Conservation (phyloP, 2,797 vertebrate species). For the Cheirogaleus major region DNA sequence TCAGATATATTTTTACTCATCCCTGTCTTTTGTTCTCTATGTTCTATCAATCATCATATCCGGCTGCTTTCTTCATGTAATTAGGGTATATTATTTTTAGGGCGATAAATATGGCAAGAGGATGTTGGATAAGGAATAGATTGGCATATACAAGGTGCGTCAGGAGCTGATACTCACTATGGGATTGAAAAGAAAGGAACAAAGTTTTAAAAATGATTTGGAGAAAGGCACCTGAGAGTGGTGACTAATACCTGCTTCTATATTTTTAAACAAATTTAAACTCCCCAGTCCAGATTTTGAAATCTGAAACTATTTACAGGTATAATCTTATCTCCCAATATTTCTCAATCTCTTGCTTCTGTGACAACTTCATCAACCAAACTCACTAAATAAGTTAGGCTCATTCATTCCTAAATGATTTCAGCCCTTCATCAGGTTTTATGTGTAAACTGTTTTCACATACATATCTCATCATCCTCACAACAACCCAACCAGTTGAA, state of each 20-base stretch:
- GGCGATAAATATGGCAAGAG: background rate
- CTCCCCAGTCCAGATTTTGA: background rate
- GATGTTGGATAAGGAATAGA: background rate
- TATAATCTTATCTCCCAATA: background rate
- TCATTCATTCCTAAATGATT: background rate
- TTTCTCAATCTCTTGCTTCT: background rate
- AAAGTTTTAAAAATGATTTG: background rate
- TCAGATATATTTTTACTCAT: background rate
- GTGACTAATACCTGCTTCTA: background rate
- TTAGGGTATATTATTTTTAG: slow-evolving; percentile 23
- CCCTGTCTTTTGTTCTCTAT: background rate
- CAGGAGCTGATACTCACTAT: background rate
- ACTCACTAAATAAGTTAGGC: background rate
- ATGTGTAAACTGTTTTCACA: background rate
- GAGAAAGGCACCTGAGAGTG: background rate
- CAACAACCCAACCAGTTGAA: background rate
- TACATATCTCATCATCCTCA: background rate
- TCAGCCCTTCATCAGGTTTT: background rate
- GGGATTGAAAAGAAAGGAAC: slow-evolving; percentile 2
- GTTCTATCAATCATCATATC: background rate
- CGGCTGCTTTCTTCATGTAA: background rate
- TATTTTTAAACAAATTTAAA: slow-evolving; percentile 11
- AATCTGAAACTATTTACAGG: background rate
- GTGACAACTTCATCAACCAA: slow-evolving; percentile 18
- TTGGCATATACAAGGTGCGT: background rate